Evolutionary conservation across 2,888 invertebrate genomes (phyloP).

Genomic region (Timema cristinae): DNA sequence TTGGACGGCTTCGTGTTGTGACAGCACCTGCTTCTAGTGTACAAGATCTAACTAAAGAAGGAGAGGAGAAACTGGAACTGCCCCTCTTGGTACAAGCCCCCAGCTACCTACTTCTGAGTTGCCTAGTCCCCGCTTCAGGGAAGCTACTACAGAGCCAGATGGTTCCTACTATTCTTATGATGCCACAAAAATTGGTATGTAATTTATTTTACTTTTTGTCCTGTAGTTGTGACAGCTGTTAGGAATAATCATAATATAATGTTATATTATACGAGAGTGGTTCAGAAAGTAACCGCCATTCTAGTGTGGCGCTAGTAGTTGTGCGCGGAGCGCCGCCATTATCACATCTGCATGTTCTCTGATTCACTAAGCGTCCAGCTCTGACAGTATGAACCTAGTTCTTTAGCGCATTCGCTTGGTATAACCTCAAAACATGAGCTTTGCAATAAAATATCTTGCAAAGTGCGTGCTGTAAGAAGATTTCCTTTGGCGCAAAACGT

Average conservation of each 20-base stretch:
- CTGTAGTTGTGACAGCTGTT: background rate
- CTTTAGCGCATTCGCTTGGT: too few species aligned
- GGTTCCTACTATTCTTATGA: constrained; percentile 38
- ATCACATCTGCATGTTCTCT: too few species aligned
- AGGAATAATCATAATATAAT: background rate
- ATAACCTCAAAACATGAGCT: background rate
- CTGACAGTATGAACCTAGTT: too few species aligned
- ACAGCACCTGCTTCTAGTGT: constrained; percentile 61
- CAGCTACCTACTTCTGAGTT: constrained; percentile 33
- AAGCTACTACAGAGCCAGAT: constrained; percentile 37
- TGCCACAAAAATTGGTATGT: constrained; percentile 32
- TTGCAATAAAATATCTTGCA: background rate
- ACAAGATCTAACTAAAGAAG: constrained; percentile 44
- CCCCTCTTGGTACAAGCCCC: background rate
- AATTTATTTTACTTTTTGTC: background rate
- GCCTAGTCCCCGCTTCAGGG: constrained; percentile 39
- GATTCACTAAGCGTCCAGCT: too few species aligned
- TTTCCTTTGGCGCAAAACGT: too few species aligned
- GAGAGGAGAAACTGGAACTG: constrained; percentile 7
- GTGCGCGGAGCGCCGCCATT: too few species aligned
- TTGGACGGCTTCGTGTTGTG: constrained; percentile 68
- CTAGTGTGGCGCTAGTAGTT: too few species aligned
- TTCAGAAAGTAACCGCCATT: too few species aligned
- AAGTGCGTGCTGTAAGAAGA: too few species aligned
- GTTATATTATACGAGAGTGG: too few species aligned